Evolutionary conservation across 2,113 vertebrate genomes (phyloP).

Genomic region (Thunnus thynnus): DNA sequence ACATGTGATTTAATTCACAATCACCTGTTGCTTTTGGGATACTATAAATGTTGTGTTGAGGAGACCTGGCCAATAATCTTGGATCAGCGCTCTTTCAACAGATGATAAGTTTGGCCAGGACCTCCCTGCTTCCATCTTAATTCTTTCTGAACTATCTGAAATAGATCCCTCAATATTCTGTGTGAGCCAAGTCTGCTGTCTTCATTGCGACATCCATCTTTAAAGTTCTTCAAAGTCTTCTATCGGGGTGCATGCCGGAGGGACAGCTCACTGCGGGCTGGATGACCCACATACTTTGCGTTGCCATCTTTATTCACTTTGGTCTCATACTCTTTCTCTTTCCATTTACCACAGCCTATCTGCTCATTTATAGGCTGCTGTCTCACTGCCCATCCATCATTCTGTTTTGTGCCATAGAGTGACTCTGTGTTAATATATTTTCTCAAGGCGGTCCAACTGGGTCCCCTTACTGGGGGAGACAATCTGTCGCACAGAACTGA

Average conservation of each 20-base stretch:
- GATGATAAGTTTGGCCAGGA: slow-evolving; percentile 52
- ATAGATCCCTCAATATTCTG: slow-evolving; percentile 69
- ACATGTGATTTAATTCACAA: slow-evolving; percentile 5
- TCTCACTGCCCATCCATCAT: slow-evolving; percentile 69
- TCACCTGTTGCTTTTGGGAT: slow-evolving; percentile 26
- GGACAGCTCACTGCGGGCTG: slow-evolving; percentile 72
- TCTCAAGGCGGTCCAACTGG: slow-evolving; percentile 47
- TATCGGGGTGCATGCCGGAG: slow-evolving; percentile 66
- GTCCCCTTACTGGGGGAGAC: slow-evolving; percentile 23
- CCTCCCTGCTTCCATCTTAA: slow-evolving; percentile 66
- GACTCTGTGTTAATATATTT: slow-evolving; percentile 51
- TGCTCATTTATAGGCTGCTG: slow-evolving; percentile 64
- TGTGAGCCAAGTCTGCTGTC: slow-evolving; percentile 73
- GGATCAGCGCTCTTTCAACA: slow-evolving; percentile 53
- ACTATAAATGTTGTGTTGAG: slow-evolving; percentile 9
- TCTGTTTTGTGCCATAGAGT: slow-evolving; percentile 40
- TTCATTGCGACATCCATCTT: slow-evolving; percentile 81
- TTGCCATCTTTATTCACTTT: slow-evolving; percentile 78
- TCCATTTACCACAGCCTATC: slow-evolving; percentile 65
- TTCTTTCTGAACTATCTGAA: slow-evolving; percentile 69
- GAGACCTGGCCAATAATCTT: slow-evolving; percentile 52
- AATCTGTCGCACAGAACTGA: slow-evolving; percentile 19
- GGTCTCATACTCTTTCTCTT: slow-evolving; percentile 71
- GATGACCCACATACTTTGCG: slow-evolving; percentile 79
- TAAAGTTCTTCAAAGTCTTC: slow-evolving; percentile 81